Evolutionary conservation across 2,797 vertebrate genomes (phyloP).

Genomic region (Manis crassicaudata): DNA sequence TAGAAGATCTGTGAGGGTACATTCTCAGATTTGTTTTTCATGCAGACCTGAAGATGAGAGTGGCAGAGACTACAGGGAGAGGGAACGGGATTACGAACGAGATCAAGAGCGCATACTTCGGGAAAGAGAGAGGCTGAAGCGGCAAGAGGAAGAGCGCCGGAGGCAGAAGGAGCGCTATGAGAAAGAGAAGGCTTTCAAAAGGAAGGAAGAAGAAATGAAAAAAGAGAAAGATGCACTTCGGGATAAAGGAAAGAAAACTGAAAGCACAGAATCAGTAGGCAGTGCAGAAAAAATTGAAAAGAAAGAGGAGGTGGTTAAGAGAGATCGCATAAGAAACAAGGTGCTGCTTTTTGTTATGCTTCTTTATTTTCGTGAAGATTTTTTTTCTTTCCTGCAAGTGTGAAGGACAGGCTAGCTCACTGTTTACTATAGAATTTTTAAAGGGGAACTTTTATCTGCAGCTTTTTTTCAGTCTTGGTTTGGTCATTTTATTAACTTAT

Average conservation of each 20-base stretch:
- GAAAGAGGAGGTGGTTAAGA: slow-evolving; percentile 93
- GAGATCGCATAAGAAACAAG: slow-evolving; percentile 97
- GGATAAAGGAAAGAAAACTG: slow-evolving; percentile 92
- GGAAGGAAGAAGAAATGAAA: slow-evolving; percentile 93
- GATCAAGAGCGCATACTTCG: slow-evolving; percentile 91
- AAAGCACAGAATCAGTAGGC: slow-evolving; percentile 86
- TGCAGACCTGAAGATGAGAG: slow-evolving; percentile 92
- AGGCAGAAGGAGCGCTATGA: slow-evolving; percentile 94
- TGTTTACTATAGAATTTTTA: slow-evolving; percentile 33
- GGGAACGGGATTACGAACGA: slow-evolving; percentile 93
- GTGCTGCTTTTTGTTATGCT: slow-evolving; percentile 85
- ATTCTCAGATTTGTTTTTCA: slow-evolving; percentile 77
- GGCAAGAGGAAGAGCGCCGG: slow-evolving; percentile 95
- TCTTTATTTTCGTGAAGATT: slow-evolving; percentile 52
- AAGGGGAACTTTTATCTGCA: slow-evolving; percentile 47
- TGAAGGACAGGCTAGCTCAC: slow-evolving; percentile 45
- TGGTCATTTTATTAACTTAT: slow-evolving; percentile 31
- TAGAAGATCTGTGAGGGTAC: slow-evolving; percentile 48
- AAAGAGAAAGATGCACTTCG: slow-evolving; percentile 91
- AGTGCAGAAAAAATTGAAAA: slow-evolving; percentile 89
- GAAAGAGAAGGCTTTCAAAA: slow-evolving; percentile 92
- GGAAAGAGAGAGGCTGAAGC: slow-evolving; percentile 92
- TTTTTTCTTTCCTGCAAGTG: slow-evolving; percentile 50
- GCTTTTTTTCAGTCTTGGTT: neutral
- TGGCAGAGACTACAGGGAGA: slow-evolving; percentile 91